Percentiles rank a stretch among this genome's conserved stretches.
Evolutionary conservation across 2,797 vertebrate genomes (phyloP).

Genomic region (Microctenopoma stevenorrisi): DNA sequence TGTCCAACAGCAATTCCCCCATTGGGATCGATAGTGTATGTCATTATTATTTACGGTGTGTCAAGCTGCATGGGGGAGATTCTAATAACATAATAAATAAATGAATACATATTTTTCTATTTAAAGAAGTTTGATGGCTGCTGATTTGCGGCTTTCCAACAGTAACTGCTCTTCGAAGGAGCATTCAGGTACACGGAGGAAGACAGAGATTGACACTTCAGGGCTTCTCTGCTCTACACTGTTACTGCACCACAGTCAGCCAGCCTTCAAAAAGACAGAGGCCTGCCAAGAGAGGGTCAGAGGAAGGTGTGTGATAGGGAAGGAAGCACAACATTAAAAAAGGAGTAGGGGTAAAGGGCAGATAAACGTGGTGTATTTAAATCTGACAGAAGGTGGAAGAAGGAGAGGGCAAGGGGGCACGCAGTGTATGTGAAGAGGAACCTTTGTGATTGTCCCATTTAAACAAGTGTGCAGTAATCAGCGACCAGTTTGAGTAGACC

Average conservation of each 20-base stretch:
- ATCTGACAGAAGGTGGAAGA: slow-evolving; percentile 41
- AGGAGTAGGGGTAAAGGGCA: slow-evolving; percentile 49
- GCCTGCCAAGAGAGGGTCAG: slow-evolving; percentile 49
- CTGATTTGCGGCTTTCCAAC: slow-evolving; percentile 53
- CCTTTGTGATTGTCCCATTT: slow-evolving; percentile 46
- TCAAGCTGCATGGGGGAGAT: slow-evolving; percentile 25
- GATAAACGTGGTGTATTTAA: slow-evolving; percentile 50
- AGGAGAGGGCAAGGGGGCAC: slow-evolving; percentile 13
- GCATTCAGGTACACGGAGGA: slow-evolving; percentile 65
- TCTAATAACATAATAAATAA: too few relatives aligned
- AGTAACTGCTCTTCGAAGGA: slow-evolving; percentile 66
- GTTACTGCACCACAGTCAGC: slow-evolving; percentile 71
- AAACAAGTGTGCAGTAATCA: slow-evolving; percentile 40
- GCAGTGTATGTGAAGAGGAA: slow-evolving; percentile 19
- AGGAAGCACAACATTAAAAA: slow-evolving; percentile 55
- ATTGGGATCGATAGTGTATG: too few relatives aligned
- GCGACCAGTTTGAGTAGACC: slow-evolving; percentile 47
- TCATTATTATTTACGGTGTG: background rate
- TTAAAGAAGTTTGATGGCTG: slow-evolving; percentile 35
- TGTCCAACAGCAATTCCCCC: too few relatives aligned
- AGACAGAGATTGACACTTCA: slow-evolving; percentile 59
- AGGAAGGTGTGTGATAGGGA: slow-evolving; percentile 40
- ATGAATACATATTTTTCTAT: too few relatives aligned
- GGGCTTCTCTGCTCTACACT: slow-evolving; percentile 56
- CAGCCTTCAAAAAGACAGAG: slow-evolving; percentile 71